Evolutionary conservation across 1,140 invertebrate genomes (phyloP).

Genomic region (Zaprionus inermis): DNA sequence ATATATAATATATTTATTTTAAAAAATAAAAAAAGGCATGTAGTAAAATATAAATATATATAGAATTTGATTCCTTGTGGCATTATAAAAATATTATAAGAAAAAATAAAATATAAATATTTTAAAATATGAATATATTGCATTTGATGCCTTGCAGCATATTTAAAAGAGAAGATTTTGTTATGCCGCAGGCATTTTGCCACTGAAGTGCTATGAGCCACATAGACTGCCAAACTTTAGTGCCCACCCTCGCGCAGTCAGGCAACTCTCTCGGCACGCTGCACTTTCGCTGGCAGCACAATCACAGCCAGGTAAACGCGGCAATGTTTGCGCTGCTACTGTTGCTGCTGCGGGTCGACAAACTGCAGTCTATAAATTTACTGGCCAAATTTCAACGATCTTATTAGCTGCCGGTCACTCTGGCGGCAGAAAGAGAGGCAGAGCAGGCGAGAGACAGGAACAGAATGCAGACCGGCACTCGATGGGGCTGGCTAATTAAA

Average conservation of each 20-base stretch:
- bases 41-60: too few species aligned
- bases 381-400: constrained; percentile 28
- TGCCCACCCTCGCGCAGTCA: not conserved
- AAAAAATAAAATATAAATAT: too few species aligned
- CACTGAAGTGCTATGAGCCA: too few species aligned
- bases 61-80: too few species aligned
- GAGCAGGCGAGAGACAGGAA: not conserved
- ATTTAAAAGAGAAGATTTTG: too few species aligned
- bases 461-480: constrained; percentile 11
- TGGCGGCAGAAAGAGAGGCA: not conserved
- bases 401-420: constrained; percentile 2
- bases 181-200: too few species aligned
- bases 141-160: too few species aligned
- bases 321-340: constrained; percentile 38
- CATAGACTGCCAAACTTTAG: too few species aligned
- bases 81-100: too few species aligned
- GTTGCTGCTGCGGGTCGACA: constrained; percentile 30
- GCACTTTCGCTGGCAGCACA: constrained; percentile 64
- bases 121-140: too few species aligned
- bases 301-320: constrained; percentile 61
- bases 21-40: too few species aligned
- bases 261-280: constrained; percentile 43
- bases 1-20: too few species aligned
- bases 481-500: constrained; percentile 66
- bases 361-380: constrained; percentile 44